Evolutionary conservation across 2,113 vertebrate species (phyloP).

Genomic region (Sander lucioperca): DNA sequence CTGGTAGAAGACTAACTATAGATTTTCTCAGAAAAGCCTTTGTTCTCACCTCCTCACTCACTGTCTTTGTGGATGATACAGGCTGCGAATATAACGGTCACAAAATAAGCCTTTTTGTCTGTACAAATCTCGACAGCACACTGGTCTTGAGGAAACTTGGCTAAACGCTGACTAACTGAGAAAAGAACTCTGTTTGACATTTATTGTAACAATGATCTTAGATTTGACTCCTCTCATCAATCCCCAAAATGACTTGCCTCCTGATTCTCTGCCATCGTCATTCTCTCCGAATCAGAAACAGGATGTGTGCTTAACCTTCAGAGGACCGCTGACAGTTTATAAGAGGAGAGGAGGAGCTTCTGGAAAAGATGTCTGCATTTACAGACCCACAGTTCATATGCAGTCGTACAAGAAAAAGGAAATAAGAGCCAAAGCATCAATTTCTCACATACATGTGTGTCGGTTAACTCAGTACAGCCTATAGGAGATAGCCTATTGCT

Average conservation of each 20-base stretch:
- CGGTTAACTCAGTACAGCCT: neutral
- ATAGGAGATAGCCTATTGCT: neutral
- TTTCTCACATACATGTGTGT: neutral
- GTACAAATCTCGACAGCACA: neutral
- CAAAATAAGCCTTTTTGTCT: neutral
- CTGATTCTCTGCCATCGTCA: neutral
- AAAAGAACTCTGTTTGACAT: neutral
- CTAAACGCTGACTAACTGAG: neutral
- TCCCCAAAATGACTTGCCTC: neutral
- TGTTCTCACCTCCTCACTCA: neutral
- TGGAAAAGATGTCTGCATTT: too few relatives aligned
- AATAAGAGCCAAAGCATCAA: neutral
- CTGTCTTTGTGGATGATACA: neutral
- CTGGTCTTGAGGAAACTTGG: neutral
- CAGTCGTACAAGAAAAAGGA: neutral
- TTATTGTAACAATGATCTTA: too few relatives aligned
- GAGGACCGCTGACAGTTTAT: neutral
- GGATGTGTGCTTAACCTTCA: constrained; percentile 1
- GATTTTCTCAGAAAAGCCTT: neutral
- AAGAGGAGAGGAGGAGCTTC: neutral
- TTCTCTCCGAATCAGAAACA: neutral
- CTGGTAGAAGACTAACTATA: neutral
- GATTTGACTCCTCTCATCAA: neutral
- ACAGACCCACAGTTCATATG: neutral
- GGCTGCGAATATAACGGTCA: neutral